Evolutionary conservation across 1,140 invertebrate species (phyloP).

Genomic region (Zelostemma sp.): DNA sequence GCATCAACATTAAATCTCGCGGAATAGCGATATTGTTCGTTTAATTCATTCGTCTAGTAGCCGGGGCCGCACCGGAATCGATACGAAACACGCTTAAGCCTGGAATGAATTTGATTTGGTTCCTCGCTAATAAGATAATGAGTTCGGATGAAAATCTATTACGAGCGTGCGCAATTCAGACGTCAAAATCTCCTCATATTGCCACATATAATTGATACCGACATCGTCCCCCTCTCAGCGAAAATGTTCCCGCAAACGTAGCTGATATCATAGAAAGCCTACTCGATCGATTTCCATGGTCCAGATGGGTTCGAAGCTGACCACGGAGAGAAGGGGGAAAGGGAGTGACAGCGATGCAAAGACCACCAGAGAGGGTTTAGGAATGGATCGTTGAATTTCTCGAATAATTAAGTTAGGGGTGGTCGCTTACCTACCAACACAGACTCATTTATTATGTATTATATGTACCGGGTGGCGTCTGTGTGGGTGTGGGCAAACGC

Average conservation of each 20-base stretch:
- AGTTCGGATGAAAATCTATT: constrained; percentile 50
- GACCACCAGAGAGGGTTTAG: constrained; percentile 52
- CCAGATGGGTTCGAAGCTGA: constrained; percentile 42
- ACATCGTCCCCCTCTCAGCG: constrained; percentile 21
- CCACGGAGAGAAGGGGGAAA: constrained; percentile 22
- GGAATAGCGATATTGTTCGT: constrained; percentile 52
- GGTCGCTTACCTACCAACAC: constrained; percentile 68
- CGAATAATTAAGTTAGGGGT: constrained; percentile 71
- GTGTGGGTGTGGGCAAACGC: constrained; percentile 31
- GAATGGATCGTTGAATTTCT: constrained; percentile 70
- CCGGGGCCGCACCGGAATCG: constrained; percentile 43
- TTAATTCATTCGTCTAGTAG: constrained; percentile 46
- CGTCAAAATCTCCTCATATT: constrained; percentile 45
- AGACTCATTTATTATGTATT: constrained; percentile 68
- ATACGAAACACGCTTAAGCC: constrained; percentile 49
- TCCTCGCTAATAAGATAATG: constrained; percentile 51
- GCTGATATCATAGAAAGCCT: constrained; percentile 47
- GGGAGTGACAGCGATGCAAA: constrained; percentile 34
- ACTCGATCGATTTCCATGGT: constrained; percentile 54
- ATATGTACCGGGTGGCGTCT: constrained; percentile 44
- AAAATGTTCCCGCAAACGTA: constrained; percentile 44
- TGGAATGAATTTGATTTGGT: constrained; percentile 48
- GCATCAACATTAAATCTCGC: constrained; percentile 50
- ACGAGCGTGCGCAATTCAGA: constrained; percentile 37
- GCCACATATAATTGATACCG: constrained; percentile 45